Conservation (phyloP, 1,140 invertebrate species). For the Tetranychus urticae region DNA sequence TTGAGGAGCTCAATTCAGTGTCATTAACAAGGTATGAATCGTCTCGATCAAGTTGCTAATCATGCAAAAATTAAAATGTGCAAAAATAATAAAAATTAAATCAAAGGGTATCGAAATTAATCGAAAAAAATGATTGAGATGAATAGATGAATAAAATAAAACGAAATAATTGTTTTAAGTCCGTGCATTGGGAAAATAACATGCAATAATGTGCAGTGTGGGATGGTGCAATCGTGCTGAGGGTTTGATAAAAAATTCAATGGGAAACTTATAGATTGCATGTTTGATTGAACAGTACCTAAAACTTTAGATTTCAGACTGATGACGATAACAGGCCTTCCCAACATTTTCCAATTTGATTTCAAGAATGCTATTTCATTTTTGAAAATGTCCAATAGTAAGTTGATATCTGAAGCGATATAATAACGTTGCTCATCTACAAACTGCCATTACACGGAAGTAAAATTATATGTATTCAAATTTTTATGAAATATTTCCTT, state of each 20-base stretch:
- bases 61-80: not conserved
- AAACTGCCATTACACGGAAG: conserved; percentile 35
- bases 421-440: conserved; percentile 86
- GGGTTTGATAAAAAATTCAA: not conserved
- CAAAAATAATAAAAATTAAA: conserved; percentile 9
- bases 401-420: conserved; percentile 82
- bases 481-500: not conserved
- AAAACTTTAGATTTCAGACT: conserved; percentile 65
- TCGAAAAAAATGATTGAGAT: no score
- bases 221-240: no score
- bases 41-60: conserved; percentile 68
- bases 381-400: conserved; percentile 90
- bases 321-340: conserved; percentile 64
- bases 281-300: conserved; percentile 31
- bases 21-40: conserved; percentile 80
- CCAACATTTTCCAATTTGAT: conserved; percentile 69
- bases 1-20: conserved; percentile 59
- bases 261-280: not conserved
- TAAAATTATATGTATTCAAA: not conserved
- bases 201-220: no score
- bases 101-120: not conserved
- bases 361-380: conserved; percentile 73
- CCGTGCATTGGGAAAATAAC: not conserved
- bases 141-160: not conserved
- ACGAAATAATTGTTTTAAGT: not conserved